phyloP scores from a whole-genome alignment of 2,888 invertebrate species.

The Minunthozetes semirufus region DNA sequence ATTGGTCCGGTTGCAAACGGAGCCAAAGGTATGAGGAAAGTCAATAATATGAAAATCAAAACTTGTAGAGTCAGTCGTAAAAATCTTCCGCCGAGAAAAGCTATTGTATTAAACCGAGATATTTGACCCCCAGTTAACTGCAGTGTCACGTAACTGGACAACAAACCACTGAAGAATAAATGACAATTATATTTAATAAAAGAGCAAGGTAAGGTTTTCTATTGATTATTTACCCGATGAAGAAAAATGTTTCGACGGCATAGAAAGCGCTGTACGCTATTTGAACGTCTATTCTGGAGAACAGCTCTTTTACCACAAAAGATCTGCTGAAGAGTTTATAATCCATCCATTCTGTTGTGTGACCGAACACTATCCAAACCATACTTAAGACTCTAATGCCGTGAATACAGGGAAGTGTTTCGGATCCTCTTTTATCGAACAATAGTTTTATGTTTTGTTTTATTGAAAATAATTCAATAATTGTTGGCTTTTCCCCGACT shows the following conservation, averaged over 20 bases:
- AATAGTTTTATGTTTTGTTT: no score
- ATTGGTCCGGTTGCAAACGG: slow-evolving; percentile 32
- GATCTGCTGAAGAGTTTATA: no score
- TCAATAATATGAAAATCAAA: slow-evolving; percentile 7
- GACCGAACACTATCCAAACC: slow-evolving; percentile 40
- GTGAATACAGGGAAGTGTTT: slow-evolving; percentile 37
- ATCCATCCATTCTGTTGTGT: slow-evolving; percentile 31
- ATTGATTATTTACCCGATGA: no score
- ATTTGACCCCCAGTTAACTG: not conserved
- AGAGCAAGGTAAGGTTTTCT: no score
- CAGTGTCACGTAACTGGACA: slow-evolving; percentile 20
- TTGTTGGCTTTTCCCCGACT: not conserved
- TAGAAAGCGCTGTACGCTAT: no score
- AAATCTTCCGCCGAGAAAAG: slow-evolving; percentile 29
- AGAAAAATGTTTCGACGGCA: no score
- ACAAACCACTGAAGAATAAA: not conserved
- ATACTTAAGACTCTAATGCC: slow-evolving; percentile 39
- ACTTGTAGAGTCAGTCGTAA: slow-evolving; percentile 36
- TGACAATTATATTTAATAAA: no score
- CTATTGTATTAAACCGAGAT: not conserved
- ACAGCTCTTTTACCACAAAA: no score
- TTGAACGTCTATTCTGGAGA: no score
- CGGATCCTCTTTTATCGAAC: no score
- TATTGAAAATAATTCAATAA: no score
- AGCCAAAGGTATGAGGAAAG: slow-evolving; percentile 25